A percentile compares a stretch with the other conserved stretches of the same genome.
phyloP scores from a whole-genome alignment of 2,797 vertebrate genomes.

The Mycteria americana region DNA sequence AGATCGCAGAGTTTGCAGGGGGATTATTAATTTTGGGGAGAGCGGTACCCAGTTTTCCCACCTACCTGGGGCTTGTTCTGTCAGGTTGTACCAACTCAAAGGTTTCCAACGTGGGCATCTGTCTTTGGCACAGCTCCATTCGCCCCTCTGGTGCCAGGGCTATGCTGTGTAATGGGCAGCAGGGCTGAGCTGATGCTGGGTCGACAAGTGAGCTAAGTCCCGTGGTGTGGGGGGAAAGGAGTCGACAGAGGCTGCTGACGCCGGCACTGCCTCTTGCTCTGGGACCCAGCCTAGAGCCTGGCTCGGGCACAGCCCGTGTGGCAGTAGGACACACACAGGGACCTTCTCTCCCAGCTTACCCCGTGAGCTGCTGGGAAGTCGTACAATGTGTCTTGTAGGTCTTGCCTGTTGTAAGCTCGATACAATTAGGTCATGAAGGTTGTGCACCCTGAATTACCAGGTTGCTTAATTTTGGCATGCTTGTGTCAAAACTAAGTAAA shows the following conservation, averaged over 20 bases:
- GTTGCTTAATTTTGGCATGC: not conserved
- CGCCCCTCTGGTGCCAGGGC: fast-evolving
- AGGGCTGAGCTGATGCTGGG: not conserved
- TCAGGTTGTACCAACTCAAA: not conserved
- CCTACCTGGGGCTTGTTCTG: not conserved
- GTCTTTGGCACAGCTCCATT: not conserved
- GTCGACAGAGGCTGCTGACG: not conserved
- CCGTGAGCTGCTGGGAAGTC: not conserved
- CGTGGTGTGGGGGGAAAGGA: not conserved
- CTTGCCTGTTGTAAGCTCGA: not conserved
- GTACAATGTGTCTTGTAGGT: fast-evolving
- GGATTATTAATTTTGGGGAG: not conserved
- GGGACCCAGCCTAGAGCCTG: not conserved
- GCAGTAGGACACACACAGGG: no score
- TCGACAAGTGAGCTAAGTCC: fast-evolving
- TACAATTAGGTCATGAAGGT: not conserved
- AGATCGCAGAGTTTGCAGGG: not conserved
- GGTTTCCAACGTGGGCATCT: fast-evolving
- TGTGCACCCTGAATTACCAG: not conserved
- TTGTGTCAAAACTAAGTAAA: not conserved
- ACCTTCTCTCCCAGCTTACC: not conserved
- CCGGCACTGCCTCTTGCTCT: not conserved
- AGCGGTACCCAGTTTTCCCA: not conserved
- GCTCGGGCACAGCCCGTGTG: not conserved
- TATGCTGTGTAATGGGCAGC: not conserved